A percentile compares a stretch with the other conserved stretches of the same genome.
Conservation (phyloP, 1,140 invertebrate genomes). For the Nomia melanderi region DNA sequence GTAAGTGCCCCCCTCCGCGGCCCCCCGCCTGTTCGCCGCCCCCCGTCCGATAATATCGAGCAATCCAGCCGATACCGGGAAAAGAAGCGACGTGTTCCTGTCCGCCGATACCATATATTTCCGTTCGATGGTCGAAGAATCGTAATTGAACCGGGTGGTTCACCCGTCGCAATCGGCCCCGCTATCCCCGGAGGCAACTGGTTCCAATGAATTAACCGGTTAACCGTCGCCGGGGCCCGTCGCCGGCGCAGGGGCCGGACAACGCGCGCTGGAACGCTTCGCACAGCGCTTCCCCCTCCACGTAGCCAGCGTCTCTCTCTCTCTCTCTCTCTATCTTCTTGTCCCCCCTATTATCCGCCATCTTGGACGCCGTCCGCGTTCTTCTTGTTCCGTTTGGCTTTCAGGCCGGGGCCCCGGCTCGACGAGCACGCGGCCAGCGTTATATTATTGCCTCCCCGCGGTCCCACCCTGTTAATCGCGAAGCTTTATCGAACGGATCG, state of each 20-base stretch:
- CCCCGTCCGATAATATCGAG: neutral
- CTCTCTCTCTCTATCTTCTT: too few relatives aligned
- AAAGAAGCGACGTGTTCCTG: neutral
- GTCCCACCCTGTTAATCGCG: slow-evolving; percentile 6
- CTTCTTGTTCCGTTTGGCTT: slow-evolving; percentile 14
- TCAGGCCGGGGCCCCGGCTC: slow-evolving; percentile 27
- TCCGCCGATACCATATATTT: neutral
- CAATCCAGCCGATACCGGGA: neutral
- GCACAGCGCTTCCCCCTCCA: too few relatives aligned
- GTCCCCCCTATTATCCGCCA: slow-evolving; percentile 12
- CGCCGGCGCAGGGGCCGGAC: neutral
- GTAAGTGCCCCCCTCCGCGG: too few relatives aligned
- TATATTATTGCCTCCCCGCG: slow-evolving; percentile 59
- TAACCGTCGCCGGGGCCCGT: slow-evolving; percentile 36
- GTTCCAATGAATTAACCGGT: slow-evolving; percentile 64
- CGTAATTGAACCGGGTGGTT: neutral
- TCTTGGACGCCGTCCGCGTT: slow-evolving; percentile 5
- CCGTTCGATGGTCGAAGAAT: neutral
- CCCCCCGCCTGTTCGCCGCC: too few relatives aligned
- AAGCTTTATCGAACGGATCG: slow-evolving; percentile 17
- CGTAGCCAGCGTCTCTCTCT: too few relatives aligned
- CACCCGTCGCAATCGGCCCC: neutral
- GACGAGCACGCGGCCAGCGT: slow-evolving; percentile 43
- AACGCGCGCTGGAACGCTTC: too few relatives aligned
- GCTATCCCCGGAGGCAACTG: neutral